A percentile compares a stretch with the other conserved stretches of the same genome.
Conservation (phyloP, 2,113 vertebrate genomes). For the Heloderma charlesbogerti region DNA sequence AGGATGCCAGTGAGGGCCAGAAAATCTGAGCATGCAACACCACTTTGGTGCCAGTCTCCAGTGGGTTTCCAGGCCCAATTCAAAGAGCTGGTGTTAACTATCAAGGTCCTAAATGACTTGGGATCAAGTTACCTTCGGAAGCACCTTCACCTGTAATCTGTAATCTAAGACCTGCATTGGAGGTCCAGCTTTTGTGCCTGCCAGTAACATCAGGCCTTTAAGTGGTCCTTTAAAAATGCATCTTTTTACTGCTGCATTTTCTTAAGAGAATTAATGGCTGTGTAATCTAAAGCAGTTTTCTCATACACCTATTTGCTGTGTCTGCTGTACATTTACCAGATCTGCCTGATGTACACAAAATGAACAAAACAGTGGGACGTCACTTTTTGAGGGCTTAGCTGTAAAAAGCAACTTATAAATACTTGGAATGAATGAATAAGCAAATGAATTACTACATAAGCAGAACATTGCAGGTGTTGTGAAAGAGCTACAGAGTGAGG, state of each 20-base stretch:
- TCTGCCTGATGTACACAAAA: background rate
- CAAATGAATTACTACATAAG: background rate
- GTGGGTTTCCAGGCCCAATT: background rate
- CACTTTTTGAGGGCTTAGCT: background rate
- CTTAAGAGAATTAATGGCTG: background rate
- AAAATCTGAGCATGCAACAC: background rate
- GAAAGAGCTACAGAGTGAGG: background rate
- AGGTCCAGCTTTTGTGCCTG: background rate
- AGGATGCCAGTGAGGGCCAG: background rate
- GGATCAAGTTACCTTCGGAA: background rate
- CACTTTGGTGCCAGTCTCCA: too few relatives aligned
- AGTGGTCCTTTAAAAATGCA: background rate
- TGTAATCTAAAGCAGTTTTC: background rate
- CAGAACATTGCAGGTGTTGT: background rate
- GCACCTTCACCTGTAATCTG: background rate
- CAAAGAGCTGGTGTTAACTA: too few relatives aligned
- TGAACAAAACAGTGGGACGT: too few relatives aligned
- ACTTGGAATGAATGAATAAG: background rate
- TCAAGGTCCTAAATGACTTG: too few relatives aligned
- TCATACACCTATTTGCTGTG: background rate
- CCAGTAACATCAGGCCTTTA: background rate
- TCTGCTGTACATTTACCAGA: background rate
- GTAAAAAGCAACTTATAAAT: background rate
- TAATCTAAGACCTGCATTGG: background rate
- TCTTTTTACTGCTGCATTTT: background rate